phyloP scores from a whole-genome alignment of 1,140 invertebrate genomes.

The Arctopsyche grandis region DNA sequence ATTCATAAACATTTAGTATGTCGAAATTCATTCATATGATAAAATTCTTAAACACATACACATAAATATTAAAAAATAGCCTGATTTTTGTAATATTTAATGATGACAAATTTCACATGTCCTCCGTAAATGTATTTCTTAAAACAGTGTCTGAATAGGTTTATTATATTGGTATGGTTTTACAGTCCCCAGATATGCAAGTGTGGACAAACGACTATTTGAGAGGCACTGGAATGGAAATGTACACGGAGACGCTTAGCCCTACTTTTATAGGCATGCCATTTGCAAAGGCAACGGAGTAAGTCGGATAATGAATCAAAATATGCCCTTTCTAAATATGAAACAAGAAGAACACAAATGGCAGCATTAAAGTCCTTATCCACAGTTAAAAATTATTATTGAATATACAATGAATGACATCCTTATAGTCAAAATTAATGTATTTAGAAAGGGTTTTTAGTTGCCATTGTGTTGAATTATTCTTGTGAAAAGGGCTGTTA shows the following conservation, averaged over 20 bases:
- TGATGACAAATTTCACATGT: no score
- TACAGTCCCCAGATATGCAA: conserved; percentile 91
- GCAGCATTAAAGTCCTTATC: neutral
- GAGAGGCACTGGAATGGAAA: conserved; percentile 98
- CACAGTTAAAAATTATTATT: neutral
- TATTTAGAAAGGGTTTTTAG: no score
- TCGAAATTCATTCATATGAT: no score
- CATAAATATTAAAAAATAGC: no score
- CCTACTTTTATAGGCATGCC: conserved; percentile 96
- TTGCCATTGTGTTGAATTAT: conserved; percentile 25
- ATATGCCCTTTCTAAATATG: neutral
- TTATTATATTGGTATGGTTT: conserved; percentile 48
- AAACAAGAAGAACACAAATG: neutral
- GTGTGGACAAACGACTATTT: conserved; percentile 99
- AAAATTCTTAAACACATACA: no score
- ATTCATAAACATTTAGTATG: no score
- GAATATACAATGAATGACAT: no score
- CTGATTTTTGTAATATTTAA: no score
- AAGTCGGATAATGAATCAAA: conserved; percentile 71
- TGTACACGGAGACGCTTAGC: conserved; percentile 98
- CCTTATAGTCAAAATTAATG: no score
- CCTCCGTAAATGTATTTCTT: neutral
- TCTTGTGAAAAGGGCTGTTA: conserved; percentile 25
- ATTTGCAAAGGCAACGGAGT: conserved; percentile 97
- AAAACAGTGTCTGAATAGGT: neutral